phyloP scores from a whole-genome alignment of 2,113 vertebrate species.

The Calyptommatus sinebrachiatus region DNA sequence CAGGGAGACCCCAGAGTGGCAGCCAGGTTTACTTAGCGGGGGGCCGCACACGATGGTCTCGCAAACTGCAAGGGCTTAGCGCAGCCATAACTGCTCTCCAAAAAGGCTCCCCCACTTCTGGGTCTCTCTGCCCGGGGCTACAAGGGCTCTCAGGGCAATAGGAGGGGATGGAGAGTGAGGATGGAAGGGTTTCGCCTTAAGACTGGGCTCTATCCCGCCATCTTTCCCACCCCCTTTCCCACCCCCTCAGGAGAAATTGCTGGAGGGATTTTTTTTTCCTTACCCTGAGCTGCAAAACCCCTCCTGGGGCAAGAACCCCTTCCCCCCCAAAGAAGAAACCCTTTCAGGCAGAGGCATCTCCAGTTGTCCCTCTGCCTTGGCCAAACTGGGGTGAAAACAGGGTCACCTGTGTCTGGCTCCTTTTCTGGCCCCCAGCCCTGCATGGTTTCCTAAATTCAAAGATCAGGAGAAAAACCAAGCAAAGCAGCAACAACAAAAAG shows the following conservation, averaged over 20 bases:
- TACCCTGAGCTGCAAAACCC: too few species aligned
- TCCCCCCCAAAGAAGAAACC: too few species aligned
- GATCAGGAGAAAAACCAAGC: neutral
- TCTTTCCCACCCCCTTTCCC: constrained; percentile 37
- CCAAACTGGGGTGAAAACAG: constrained; percentile 47
- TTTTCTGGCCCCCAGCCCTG: neutral
- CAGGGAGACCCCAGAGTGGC: constrained; percentile 78
- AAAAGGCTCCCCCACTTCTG: constrained; percentile 59
- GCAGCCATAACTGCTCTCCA: constrained; percentile 88
- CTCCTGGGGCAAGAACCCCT: too few species aligned
- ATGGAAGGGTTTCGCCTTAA: constrained; percentile 14
- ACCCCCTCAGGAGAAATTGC: neutral
- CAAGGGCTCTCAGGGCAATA: constrained; percentile 67
- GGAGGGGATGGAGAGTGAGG: constrained; percentile 20
- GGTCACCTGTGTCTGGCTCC: constrained; percentile 8
- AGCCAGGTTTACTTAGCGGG: constrained; percentile 70
- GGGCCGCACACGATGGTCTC: constrained; percentile 56
- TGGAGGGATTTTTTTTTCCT: too few species aligned
- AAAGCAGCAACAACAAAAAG: too few species aligned
- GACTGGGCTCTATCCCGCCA: constrained; percentile 33
- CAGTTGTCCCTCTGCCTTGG: too few species aligned
- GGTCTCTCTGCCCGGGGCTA: constrained; percentile 34
- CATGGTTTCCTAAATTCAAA: neutral
- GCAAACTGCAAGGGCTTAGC: constrained; percentile 75
- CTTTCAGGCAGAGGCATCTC: too few species aligned